phyloP scores from a whole-genome alignment of 1,140 invertebrate genomes.

The Psix sp. region DNA sequence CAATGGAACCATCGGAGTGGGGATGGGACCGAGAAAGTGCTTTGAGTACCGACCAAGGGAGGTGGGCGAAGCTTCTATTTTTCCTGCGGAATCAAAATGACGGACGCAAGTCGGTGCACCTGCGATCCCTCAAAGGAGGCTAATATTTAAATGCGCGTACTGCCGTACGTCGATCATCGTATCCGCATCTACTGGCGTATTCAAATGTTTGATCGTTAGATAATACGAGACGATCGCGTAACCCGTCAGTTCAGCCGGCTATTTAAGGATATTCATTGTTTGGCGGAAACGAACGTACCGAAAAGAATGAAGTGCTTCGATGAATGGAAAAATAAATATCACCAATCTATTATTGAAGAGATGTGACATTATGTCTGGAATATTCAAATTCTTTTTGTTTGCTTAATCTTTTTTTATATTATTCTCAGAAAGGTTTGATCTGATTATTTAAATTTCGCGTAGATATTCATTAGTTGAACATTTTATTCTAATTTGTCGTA shows the following conservation, averaged over 20 bases:
- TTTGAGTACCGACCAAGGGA: slow-evolving; percentile 22
- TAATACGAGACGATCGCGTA: slow-evolving; percentile 55
- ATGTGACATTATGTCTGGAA: slow-evolving; percentile 5
- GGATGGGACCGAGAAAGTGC: slow-evolving; percentile 43
- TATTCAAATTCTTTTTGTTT: too few species aligned
- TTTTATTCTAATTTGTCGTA: too few species aligned
- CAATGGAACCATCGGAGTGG: slow-evolving; percentile 18
- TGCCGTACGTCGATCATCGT: slow-evolving; percentile 56
- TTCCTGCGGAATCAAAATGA: slow-evolving; percentile 38
- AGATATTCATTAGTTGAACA: too few species aligned
- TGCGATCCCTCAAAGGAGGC: slow-evolving; percentile 59
- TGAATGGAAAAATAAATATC: slow-evolving; percentile 33
- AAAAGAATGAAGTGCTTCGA: slow-evolving; percentile 22
- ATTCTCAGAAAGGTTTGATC: too few species aligned
- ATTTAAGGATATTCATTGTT: slow-evolving; percentile 51
- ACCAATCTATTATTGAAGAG: slow-evolving; percentile 8
- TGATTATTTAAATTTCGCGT: too few species aligned
- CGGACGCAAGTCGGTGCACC: slow-evolving; percentile 51
- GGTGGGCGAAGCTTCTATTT: slow-evolving; percentile 55
- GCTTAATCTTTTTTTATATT: slow-evolving; percentile 12
- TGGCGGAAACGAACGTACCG: slow-evolving; percentile 27
- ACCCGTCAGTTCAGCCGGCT: slow-evolving; percentile 29
- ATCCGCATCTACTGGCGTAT: slow-evolving; percentile 53
- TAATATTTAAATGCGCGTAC: slow-evolving; percentile 60
- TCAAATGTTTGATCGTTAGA: slow-evolving; percentile 63